Base-by-base conservation (phyloP, 2,888 invertebrate genomes). In the Tachina grossa region DNA sequence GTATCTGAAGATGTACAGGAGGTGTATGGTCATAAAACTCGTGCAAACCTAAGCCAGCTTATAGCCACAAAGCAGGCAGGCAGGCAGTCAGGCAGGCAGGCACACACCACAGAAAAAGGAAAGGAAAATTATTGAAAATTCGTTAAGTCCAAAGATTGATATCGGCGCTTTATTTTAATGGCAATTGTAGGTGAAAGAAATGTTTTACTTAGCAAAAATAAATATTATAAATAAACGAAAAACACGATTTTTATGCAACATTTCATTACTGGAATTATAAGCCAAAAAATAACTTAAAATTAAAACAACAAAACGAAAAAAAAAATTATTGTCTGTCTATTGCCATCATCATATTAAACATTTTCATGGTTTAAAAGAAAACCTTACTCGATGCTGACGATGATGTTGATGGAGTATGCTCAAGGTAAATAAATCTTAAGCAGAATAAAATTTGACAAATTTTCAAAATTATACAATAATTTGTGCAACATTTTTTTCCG, bases 221-320 rank as follows among this genome's bases (percentile, higher is more conserved):
- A 76, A 41, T 31, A 68, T 76, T 74, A 69, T 69, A 79, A 78
- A 78, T 39, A 53, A 51, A 10, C 3, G 13, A 72, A 69, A 69
- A 85, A 79, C 83, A 79, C 79, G 82, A 85, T 59, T 71, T 72
- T 85, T 85, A 85, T 85, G 78, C 78, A 85, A 82, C 61, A 63
- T 63, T 72, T 65, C 31, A 55, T 78, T 78, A 55, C n/a, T 47
- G 45, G 68, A 63, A 61, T 14, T 65, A 59, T 13, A 59, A 47
- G 16, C 9, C 1, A 5, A 47, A 11, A 69, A 72, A 22, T 55
- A 13, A 2, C 1, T 22, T 22, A 0, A 9, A 49, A 53, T 3
- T 41, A 11, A 41, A 63, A 49, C 39, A 16, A 51, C 61, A 74
- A 31, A 0, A 31, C 0, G 31, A 31, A 2, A 31, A 31, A 31